These are phyloP conservation scores for Hestina assimilis DNA, from an alignment of 1,140 invertebrate genomes.

Conservation along the genomic window DNA sequence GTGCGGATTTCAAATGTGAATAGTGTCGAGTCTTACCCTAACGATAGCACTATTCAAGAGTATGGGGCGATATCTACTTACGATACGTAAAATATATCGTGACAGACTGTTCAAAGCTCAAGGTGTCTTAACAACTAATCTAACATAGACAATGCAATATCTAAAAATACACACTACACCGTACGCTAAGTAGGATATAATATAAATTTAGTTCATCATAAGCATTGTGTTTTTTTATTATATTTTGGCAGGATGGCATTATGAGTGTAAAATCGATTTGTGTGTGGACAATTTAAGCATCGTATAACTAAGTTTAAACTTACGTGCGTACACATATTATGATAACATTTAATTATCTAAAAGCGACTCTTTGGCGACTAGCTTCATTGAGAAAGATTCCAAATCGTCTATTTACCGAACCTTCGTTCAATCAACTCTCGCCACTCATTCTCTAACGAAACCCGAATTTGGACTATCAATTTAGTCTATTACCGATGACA, in stretches of 20 bases:
- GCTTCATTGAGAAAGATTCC: constrained; percentile 75
- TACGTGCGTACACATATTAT: constrained; percentile 69
- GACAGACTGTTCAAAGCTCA: constrained; percentile 74
- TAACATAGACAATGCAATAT: constrained; percentile 76
- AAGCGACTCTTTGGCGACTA: constrained; percentile 71
- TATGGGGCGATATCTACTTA: constrained; percentile 52
- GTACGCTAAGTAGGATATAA: constrained; percentile 74
- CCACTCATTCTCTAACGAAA: constrained; percentile 33
- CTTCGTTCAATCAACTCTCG: constrained; percentile 23
- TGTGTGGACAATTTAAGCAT: constrained; percentile 75
- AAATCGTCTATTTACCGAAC: constrained; percentile 47
- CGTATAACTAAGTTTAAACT: constrained; percentile 68
- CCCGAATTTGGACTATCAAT: constrained; percentile 60
- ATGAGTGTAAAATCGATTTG: constrained; percentile 74
- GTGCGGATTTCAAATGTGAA: constrained; percentile 26
- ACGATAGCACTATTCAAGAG: constrained; percentile 48
- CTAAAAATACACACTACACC: constrained; percentile 76
- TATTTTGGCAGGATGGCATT: constrained; percentile 74
- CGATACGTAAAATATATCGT: constrained; percentile 70
- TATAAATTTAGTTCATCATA: constrained; percentile 73
- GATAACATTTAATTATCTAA: constrained; percentile 72
- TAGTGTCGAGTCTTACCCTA: constrained; percentile 42
- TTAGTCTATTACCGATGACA: constrained; percentile 52
- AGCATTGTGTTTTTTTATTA: constrained; percentile 73
- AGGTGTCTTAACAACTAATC: constrained; percentile 71